Percentiles rank a stretch among this genome's conserved stretches.
These are phyloP conservation scores for Aix galericulata DNA, from an alignment of 2,113 vertebrate genomes.

Conservation along the genomic window DNA sequence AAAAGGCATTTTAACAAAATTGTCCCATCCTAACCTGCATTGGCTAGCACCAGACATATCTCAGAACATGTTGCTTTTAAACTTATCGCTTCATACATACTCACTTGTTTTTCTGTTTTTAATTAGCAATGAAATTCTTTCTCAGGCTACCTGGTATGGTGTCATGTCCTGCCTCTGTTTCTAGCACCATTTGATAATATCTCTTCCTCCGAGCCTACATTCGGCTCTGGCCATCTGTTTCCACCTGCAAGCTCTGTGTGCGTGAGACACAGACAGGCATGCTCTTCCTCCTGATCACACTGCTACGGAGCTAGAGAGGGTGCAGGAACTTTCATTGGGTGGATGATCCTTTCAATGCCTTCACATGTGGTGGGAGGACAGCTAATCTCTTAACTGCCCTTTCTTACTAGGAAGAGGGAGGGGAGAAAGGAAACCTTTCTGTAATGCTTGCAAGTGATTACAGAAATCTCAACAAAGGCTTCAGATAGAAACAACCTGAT, in stretches of 20 bases:
- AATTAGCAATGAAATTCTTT: background rate
- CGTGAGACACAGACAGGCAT: background rate
- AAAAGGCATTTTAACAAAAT: background rate
- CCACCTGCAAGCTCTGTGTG: background rate
- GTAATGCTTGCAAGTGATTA: background rate
- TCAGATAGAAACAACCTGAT: background rate
- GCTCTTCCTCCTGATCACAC: background rate
- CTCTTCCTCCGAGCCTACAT: background rate
- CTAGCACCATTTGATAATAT: background rate
- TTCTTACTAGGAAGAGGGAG: background rate
- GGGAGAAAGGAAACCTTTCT: background rate
- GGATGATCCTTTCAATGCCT: rapidly evolving
- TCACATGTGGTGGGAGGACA: background rate
- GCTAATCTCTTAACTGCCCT: background rate
- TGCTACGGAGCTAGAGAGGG: background rate
- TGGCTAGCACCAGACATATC: background rate
- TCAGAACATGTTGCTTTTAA: background rate
- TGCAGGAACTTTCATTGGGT: background rate
- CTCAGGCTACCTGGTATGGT: background rate
- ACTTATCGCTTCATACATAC: background rate
- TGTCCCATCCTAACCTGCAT: background rate
- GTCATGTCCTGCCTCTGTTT: background rate
- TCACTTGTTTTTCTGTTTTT: background rate
- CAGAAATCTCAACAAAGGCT: background rate
- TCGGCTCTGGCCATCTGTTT: background rate